Evolutionary conservation across 2,888 invertebrate genomes (phyloP).

Genomic region (Galerucella pusilla): DNA sequence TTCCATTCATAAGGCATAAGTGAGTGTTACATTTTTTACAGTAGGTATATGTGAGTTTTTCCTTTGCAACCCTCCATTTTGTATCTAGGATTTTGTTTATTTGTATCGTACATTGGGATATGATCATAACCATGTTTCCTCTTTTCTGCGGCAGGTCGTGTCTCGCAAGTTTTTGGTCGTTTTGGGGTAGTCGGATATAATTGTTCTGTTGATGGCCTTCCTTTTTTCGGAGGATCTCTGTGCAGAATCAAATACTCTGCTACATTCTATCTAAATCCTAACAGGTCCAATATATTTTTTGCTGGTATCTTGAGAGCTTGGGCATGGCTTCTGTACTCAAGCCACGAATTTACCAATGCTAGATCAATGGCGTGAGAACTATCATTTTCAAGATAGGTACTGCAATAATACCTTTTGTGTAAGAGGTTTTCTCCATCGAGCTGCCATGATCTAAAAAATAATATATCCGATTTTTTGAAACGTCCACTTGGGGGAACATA

Average conservation of each 20-base stretch:
- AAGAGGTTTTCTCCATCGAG: no score
- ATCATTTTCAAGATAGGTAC: no score
- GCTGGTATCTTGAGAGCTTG: slow-evolving; percentile 8
- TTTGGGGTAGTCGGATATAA: neutral
- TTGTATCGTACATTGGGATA: neutral
- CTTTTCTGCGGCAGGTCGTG: neutral
- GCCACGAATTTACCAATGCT: no score
- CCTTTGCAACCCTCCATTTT: neutral
- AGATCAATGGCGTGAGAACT: no score
- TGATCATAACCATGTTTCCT: neutral
- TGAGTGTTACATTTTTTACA: neutral
- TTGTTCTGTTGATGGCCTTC: neutral
- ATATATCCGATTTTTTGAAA: no score
- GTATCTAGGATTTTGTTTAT: neutral
- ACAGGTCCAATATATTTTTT: neutral
- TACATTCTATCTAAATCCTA: neutral
- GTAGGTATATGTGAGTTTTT: neutral
- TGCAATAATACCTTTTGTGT: no score
- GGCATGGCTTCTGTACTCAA: slow-evolving; percentile 11
- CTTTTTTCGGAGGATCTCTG: slow-evolving; percentile 13
- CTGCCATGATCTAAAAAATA: no score
- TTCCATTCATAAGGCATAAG: neutral
- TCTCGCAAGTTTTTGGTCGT: neutral
- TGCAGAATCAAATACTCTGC: slow-evolving; percentile 19
- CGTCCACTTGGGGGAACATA: no score